These are phyloP conservation scores for Leucoraja ocellata DNA, from an alignment of 2,797 vertebrate genomes.

Conservation along the genomic window DNA sequence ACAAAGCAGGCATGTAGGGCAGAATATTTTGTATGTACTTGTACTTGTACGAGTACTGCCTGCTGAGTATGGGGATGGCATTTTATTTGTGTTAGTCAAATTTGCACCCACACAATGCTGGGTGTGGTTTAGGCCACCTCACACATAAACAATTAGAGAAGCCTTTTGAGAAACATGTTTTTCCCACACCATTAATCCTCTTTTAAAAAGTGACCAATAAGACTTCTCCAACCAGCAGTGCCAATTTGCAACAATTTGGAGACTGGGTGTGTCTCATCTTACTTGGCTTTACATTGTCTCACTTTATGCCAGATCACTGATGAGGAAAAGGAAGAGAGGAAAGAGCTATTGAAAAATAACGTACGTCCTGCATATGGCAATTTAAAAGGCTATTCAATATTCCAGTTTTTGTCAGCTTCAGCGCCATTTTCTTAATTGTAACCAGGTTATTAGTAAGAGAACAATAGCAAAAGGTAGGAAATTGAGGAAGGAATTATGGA, in stretches of 20 bases:
- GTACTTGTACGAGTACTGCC: neutral
- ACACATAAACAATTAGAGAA: neutral
- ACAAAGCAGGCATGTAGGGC: too few relatives aligned
- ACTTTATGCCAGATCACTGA: neutral
- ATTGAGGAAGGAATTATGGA: neutral
- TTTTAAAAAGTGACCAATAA: neutral
- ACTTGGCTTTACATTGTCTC: neutral
- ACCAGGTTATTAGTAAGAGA: neutral
- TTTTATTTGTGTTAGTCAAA: neutral
- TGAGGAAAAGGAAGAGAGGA: neutral
- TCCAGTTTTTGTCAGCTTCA: neutral
- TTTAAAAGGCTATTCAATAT: neutral
- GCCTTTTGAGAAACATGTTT: neutral
- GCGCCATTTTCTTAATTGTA: neutral
- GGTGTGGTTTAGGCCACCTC: neutral
- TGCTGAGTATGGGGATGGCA: neutral
- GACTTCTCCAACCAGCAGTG: neutral
- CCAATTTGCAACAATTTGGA: neutral
- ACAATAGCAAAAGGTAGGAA: neutral
- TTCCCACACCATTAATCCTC: neutral
- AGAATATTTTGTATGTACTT: too few relatives aligned
- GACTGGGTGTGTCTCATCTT: neutral
- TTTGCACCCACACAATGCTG: too few relatives aligned
- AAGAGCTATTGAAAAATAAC: neutral
- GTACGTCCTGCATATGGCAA: neutral